Evolutionary conservation across 2,888 invertebrate genomes (phyloP).

Genomic region (Caenorhabditis angaria): DNA sequence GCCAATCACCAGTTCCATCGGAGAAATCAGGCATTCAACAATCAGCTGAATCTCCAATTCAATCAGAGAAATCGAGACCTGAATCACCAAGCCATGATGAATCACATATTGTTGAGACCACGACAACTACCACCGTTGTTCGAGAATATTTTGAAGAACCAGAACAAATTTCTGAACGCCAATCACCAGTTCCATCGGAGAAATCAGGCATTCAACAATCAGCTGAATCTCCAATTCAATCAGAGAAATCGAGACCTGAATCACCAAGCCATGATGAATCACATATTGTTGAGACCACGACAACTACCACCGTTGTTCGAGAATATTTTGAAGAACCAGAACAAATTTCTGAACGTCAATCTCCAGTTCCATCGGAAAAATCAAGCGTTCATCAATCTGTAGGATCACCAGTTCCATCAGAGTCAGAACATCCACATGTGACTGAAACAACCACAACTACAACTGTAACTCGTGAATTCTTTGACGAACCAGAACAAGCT

Average conservation of each 20-base stretch:
- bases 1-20: background rate
- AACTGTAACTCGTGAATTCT: constrained; percentile 27
- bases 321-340: constrained; percentile 11
- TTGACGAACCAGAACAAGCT: constrained; percentile 11
- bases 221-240: background rate
- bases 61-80: constrained; percentile 6
- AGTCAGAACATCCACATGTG: constrained; percentile 11
- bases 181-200: constrained; percentile 3
- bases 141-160: constrained; percentile 10
- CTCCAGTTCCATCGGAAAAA: background rate
- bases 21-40: constrained; percentile 1
- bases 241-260: background rate
- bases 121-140: constrained; percentile 5
- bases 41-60: constrained; percentile 8
- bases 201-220: constrained; percentile 1
- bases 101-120: constrained; percentile 1
- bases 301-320: constrained; percentile 21
- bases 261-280: background rate
- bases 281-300: constrained; percentile 8
- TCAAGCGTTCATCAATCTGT: background rate
- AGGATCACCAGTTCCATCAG: background rate
- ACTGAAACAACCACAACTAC: constrained; percentile 36
- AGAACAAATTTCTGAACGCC: constrained; percentile 2
- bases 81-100: constrained; percentile 23
- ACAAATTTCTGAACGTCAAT: background rate